Percentiles rank a stretch among this genome's conserved stretches.
Evolutionary conservation across 2,113 vertebrate genomes (phyloP).

Genomic region (Sinosuthora webbiana): DNA sequence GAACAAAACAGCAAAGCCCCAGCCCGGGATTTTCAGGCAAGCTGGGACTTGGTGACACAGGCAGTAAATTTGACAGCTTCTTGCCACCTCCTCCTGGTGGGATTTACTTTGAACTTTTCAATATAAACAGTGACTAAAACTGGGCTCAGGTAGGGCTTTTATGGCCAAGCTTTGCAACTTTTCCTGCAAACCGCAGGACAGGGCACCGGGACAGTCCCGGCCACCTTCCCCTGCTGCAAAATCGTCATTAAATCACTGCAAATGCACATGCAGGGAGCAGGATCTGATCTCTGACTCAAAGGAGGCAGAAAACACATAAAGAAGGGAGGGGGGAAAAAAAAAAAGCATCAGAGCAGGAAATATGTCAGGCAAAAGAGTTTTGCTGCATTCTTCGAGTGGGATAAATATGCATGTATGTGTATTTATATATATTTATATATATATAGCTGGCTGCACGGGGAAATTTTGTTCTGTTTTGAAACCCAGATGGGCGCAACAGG

Average conservation of each 20-base stretch:
- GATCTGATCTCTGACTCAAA: not conserved
- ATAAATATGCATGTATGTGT: not conserved
- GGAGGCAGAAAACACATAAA: not conserved
- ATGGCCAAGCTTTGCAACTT: not conserved
- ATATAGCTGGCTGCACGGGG: not conserved
- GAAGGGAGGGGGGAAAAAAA: not conserved
- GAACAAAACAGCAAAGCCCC: slow-evolving; percentile 30
- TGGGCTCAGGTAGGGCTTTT: slow-evolving; percentile 1
- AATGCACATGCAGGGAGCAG: not conserved
- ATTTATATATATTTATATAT: not conserved
- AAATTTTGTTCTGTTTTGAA: not conserved
- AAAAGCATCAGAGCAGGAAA: not conserved
- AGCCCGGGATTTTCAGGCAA: not conserved
- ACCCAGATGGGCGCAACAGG: not conserved
- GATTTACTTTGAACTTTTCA: slow-evolving; percentile 17
- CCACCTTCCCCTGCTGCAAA: not conserved
- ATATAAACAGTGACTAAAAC: not conserved
- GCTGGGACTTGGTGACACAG: not conserved
- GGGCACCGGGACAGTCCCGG: not conserved
- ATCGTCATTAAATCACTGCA: not conserved
- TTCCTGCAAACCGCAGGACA: not conserved
- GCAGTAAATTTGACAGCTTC: slow-evolving; percentile 18
- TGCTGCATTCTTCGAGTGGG: not conserved
- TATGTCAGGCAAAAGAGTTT: not conserved
- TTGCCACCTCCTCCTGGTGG: not conserved